These are phyloP conservation scores for Anastatus disparis DNA, from an alignment of 1,140 invertebrate genomes.

Conservation along the genomic window DNA sequence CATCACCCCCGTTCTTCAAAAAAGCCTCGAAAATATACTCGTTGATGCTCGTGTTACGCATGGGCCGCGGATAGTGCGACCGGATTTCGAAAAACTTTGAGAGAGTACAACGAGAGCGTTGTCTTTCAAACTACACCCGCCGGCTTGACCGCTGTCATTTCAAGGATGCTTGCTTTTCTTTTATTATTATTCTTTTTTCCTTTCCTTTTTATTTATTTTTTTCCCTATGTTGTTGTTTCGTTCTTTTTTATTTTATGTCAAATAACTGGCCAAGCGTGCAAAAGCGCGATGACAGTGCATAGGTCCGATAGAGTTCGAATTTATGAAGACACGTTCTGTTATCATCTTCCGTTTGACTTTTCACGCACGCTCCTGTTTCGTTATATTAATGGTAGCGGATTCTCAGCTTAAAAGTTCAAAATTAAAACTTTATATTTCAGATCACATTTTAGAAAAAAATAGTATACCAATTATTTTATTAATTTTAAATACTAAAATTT, in stretches of 20 bases:
- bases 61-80: conserved; percentile 29
- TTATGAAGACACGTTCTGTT: conserved; percentile 5
- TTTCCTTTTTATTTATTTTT: background rate
- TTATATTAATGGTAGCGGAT: background rate
- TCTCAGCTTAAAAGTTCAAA: too few species aligned
- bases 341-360: background rate
- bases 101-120: background rate
- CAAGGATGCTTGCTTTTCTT: background rate
- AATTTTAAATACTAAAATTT: too few species aligned
- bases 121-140: conserved; percentile 10
- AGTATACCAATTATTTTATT: too few species aligned
- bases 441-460: too few species aligned
- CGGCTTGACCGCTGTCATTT: conserved; percentile 23
- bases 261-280: conserved; percentile 8
- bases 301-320: background rate
- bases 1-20: background rate
- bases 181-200: background rate
- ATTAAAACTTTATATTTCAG: too few species aligned
- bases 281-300: conserved; percentile 11
- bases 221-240: too few species aligned
- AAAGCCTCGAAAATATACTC: conserved; percentile 45
- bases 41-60: conserved; percentile 50
- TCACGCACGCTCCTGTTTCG: background rate
- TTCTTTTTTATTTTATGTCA: background rate
- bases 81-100: conserved; percentile 33